Percentiles rank a stretch among this genome's conserved stretches.
Conservation (phyloP, 2,113 vertebrate genomes). For the Solenodon paradoxus region DNA sequence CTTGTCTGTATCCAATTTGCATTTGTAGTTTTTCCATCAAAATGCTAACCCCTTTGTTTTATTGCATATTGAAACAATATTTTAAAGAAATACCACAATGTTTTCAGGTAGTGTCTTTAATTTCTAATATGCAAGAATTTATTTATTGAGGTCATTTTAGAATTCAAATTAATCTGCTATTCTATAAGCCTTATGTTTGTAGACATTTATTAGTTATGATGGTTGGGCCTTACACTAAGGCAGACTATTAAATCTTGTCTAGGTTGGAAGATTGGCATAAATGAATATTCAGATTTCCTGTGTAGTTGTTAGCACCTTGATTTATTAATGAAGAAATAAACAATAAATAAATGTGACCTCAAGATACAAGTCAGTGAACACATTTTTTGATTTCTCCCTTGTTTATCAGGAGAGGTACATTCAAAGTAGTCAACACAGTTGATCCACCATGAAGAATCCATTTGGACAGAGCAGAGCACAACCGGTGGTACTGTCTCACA, state of each 20-base stretch:
- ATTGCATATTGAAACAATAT: not conserved
- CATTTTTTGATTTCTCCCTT: not conserved
- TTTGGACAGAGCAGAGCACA: not conserved
- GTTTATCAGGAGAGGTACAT: not conserved
- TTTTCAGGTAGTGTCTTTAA: not conserved
- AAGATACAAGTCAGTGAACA: not conserved
- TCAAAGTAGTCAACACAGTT: not conserved
- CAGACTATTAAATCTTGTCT: not conserved
- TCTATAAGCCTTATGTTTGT: not conserved
- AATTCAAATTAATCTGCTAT: slow-evolving; percentile 13
- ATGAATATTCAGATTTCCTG: not conserved
- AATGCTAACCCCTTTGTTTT: not conserved
- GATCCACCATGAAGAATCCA: not conserved
- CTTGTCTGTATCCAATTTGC: not conserved
- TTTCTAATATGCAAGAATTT: not conserved
- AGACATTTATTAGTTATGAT: not conserved
- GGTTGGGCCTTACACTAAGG: not conserved
- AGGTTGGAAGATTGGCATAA: not conserved
- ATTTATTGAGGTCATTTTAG: not conserved
- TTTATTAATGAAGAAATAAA: not conserved
- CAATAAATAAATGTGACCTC: not conserved
- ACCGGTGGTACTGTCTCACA: not conserved
- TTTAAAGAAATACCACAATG: not conserved
- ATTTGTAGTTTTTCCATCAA: not conserved
- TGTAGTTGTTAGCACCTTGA: not conserved